These are phyloP conservation scores for Rhea pennata DNA, from an alignment of 2,113 vertebrate genomes.

Conservation along the genomic window DNA sequence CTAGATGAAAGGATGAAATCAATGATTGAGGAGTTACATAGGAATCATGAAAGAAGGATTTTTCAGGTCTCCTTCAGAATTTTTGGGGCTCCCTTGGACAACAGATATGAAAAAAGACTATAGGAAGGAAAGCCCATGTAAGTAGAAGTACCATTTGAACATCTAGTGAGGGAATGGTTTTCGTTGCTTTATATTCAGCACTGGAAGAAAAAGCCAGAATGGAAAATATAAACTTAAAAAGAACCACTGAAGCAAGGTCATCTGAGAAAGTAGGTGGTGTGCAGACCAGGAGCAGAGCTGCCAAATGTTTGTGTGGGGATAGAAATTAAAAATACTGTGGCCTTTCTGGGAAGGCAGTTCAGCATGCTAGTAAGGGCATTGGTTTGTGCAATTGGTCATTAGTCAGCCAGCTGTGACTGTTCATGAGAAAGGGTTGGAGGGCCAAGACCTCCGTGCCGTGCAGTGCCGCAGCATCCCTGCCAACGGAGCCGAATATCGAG, in stretches of 20 bases:
- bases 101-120: not conserved
- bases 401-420: not conserved
- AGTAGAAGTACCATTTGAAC: not conserved
- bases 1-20: constrained; percentile 32
- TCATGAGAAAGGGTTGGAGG: not conserved
- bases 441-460: not conserved
- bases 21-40: not conserved
- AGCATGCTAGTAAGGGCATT: not conserved
- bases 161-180: not conserved
- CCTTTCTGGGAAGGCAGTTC: not conserved
- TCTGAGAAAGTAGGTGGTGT: not conserved
- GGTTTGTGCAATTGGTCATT: not conserved
- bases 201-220: not conserved
- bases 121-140: not conserved
- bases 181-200: not conserved
- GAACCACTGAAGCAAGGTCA: not conserved
- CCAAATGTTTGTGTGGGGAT: not conserved
- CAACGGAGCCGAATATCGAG: not conserved
- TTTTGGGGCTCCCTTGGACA: constrained; percentile 19
- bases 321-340: not conserved
- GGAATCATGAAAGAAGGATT: constrained; percentile 28
- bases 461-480: not conserved
- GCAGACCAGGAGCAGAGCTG: not conserved
- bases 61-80: constrained; percentile 3
- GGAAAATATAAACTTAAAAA: not conserved